Evolutionary conservation across 1,140 invertebrate genomes (phyloP).

Genomic region (Eurosta solidaginis): DNA sequence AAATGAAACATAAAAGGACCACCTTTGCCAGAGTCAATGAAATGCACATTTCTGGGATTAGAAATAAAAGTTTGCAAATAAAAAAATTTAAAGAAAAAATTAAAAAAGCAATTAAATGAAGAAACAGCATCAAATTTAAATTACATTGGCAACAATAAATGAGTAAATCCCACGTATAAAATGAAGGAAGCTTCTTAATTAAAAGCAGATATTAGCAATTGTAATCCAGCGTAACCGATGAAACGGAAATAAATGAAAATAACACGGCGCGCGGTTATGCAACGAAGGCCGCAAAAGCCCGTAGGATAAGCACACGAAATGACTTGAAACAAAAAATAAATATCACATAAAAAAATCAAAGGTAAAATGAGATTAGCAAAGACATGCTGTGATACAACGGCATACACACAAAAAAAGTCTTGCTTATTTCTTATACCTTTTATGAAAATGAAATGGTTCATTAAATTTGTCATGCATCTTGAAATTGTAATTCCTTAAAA

Average conservation of each 20-base stretch:
- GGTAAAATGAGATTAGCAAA: neutral
- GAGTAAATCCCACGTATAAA: neutral
- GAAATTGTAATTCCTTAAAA: no score
- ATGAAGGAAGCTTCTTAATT: constrained; percentile 54
- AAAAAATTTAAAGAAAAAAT: neutral
- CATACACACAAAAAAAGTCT: no score
- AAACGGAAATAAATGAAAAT: constrained; percentile 51
- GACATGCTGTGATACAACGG: constrained; percentile 13
- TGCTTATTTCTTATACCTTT: no score
- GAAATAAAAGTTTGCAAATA: neutral
- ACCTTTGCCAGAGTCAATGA: neutral
- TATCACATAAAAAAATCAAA: neutral
- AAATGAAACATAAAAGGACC: neutral
- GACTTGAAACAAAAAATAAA: neutral
- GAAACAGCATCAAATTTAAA: neutral
- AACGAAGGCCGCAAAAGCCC: constrained; percentile 7
- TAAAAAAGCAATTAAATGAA: no score
- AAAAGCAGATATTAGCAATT: constrained; percentile 58
- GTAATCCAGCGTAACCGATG: constrained; percentile 47
- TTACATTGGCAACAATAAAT: neutral
- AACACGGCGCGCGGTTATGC: constrained; percentile 4
- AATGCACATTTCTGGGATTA: neutral
- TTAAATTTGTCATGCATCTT: no score
- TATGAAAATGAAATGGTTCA: no score
- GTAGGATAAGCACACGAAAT: neutral